Evolutionary conservation across 1,140 invertebrate genomes (phyloP).

Genomic region (Aphaenogaster ashmeadi): DNA sequence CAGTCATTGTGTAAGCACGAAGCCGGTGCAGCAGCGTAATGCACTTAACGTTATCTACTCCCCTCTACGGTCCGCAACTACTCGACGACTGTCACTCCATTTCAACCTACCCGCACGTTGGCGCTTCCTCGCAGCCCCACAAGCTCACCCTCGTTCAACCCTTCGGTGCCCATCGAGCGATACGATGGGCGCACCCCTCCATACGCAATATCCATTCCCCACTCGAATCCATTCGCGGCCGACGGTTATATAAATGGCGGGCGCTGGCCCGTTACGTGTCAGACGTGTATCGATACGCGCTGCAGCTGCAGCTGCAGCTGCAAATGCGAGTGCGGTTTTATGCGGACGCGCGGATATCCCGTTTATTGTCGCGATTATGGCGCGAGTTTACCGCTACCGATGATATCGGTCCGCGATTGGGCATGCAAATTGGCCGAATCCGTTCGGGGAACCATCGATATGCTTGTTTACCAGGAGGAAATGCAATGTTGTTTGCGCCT

Average conservation of each 20-base stretch:
- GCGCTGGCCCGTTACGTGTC: conserved; percentile 40
- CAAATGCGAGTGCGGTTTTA: conserved; percentile 39
- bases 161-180: conserved; percentile 17
- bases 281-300: conserved; percentile 41
- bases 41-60: conserved; percentile 77
- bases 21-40: conserved; percentile 72
- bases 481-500: not conserved
- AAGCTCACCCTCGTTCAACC: not conserved
- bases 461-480: not conserved
- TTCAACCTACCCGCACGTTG: conserved; percentile 45
- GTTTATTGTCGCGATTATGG: conserved; percentile 58
- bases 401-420: not conserved
- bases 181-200: conserved; percentile 1
- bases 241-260: conserved; percentile 43
- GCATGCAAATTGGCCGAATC: conserved; percentile 8
- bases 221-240: conserved; percentile 43
- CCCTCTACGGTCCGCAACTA: conserved; percentile 63
- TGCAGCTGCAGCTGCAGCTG: not conserved
- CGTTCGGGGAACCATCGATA: not conserved
- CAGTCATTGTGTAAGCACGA: conserved; percentile 74
- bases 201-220: conserved; percentile 31
- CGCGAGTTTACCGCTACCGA: not conserved
- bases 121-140: conserved; percentile 29
- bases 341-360: not conserved
- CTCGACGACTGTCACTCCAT: conserved; percentile 74